Evolutionary conservation across 1,140 invertebrate species (phyloP), one percentile per base, ranked within the genome.

Genomic region (Oedothorax gibbosus): DNA sequence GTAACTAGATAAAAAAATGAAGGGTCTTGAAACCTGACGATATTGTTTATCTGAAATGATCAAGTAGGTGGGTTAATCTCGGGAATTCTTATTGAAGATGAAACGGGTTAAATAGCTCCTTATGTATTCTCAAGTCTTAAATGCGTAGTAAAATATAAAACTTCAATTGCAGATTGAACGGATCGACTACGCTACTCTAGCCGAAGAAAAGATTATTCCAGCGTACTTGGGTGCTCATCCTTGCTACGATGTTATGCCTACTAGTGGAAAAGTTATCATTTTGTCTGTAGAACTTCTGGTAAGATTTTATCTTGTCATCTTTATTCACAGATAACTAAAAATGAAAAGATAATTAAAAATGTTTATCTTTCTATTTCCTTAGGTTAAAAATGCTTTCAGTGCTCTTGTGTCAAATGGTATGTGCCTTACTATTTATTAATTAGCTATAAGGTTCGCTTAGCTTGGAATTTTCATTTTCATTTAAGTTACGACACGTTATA

Each of bases 301-400:
- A 68, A 68, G 57, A 14, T 8, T 18, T 21, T 20, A n/a, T 49
- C 35, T 35, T 35, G 35, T 35, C 35, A 5, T 5, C 35, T 35
- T 35, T 35, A 35, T 2, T 35, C 35, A 35, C 35, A 35, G 35
- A 35, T 35, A 35, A 35, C 35, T 35, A 35, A 35, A 35, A 35
- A 5, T 35, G 5, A 2, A 35, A 35, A 35, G 35, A 35, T 35
- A 35, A 35, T 35, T n/a, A 1, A 68, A 18, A 18, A 21, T 68
- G n/a, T n/a, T n/a, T n/a, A n/a, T 20, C 18, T 80, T 21, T 53
- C 54, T 54, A 21, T 9, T 60, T 54, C 64, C 51, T 73, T 51
- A 84, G 81, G 81, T 84, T 7, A 84, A 84, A 75, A 84, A 84
- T 84, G 71, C 81, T 21, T 84, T 84, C 62, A 73, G 57, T 50